A percentile compares a stretch with the other conserved stretches of the same genome.
Evolutionary conservation across 2,888 invertebrate genomes (phyloP).

Genomic region (Limnephilus rhombicus): DNA sequence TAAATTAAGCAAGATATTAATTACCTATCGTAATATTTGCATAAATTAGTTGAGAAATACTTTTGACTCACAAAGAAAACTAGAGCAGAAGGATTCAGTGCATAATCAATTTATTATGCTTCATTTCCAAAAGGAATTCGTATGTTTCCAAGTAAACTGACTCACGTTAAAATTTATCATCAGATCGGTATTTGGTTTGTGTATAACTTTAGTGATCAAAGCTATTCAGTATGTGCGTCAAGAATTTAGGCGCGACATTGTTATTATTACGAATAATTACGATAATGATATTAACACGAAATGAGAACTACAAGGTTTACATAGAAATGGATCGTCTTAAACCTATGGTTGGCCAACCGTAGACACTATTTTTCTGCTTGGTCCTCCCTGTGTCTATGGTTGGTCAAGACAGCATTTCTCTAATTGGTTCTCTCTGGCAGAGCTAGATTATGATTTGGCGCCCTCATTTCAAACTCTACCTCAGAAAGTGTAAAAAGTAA

Average conservation of each 20-base stretch:
- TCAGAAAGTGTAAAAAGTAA: too few relatives aligned
- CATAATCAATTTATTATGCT: background rate
- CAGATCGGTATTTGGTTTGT: background rate
- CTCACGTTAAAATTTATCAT: background rate
- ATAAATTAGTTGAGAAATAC: background rate
- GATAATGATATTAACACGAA: background rate
- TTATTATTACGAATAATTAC: too few relatives aligned
- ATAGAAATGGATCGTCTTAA: background rate
- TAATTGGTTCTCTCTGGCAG: too few relatives aligned
- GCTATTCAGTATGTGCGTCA: background rate
- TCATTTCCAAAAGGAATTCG: background rate
- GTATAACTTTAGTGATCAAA: background rate
- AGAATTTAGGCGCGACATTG: background rate
- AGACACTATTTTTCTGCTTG: too few relatives aligned
- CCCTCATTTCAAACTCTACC: too few relatives aligned
- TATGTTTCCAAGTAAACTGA: background rate
- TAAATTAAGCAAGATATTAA: background rate
- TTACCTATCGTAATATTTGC: background rate
- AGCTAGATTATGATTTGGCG: too few relatives aligned
- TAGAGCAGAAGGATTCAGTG: background rate
- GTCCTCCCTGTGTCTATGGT: too few relatives aligned
- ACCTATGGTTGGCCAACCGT: too few relatives aligned
- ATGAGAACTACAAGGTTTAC: background rate
- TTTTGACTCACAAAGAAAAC: background rate
- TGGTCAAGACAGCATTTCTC: too few relatives aligned